A percentile compares a stretch with the other conserved stretches of the same genome.
Conservation (phyloP, 1,140 invertebrate species). For the Gonioctena quinquepunctata region DNA sequence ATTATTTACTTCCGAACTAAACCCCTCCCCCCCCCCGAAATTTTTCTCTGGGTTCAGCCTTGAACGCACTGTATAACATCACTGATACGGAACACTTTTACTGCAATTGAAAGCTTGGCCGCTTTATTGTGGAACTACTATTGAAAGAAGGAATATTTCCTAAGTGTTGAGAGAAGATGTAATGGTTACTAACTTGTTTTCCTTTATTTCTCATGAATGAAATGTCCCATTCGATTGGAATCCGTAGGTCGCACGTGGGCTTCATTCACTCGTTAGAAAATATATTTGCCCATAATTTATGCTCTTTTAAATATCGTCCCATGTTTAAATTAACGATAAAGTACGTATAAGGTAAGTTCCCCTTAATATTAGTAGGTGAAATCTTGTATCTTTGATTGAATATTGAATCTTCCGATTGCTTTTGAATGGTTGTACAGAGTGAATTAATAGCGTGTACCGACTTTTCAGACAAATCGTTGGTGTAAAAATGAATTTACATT, state of each 20-base stretch:
- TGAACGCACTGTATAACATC: too few relatives aligned
- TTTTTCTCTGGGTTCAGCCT: too few relatives aligned
- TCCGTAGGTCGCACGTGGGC: neutral
- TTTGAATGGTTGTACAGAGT: neutral
- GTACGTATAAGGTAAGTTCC: neutral
- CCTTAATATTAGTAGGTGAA: neutral
- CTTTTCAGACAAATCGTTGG: neutral
- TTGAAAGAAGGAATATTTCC: too few relatives aligned
- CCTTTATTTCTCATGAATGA: neutral
- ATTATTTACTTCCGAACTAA: too few relatives aligned
- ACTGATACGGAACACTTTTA: too few relatives aligned
- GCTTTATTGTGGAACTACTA: too few relatives aligned
- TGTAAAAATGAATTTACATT: neutral
- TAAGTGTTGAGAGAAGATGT: too few relatives aligned
- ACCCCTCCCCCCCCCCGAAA: too few relatives aligned
- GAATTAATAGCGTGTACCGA: neutral
- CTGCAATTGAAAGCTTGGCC: too few relatives aligned
- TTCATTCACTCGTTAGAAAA: neutral
- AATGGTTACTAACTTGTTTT: neutral
- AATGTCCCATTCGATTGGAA: neutral
- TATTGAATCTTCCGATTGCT: neutral
- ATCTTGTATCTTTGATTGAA: neutral
- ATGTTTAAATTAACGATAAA: conserved; percentile 11
- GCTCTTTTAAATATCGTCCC: neutral
- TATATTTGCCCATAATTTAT: neutral